Base-by-base conservation (phyloP, 2,888 invertebrate genomes). In the Carpatolechia fugitivella region DNA sequence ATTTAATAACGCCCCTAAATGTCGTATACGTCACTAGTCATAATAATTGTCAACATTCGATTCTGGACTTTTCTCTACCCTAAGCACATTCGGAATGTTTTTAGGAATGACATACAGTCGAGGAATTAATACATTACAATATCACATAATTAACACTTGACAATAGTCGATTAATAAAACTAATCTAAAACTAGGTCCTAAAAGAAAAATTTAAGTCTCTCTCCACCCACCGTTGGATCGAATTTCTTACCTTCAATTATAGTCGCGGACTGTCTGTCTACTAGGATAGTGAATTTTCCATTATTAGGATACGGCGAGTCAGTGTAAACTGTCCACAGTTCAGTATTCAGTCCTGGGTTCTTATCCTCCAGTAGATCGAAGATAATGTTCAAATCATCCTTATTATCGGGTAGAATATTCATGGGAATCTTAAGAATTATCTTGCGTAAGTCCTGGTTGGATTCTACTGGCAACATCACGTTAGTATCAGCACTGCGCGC, bases 281-380 rank as follows among this genome's bases (percentile, higher is more conserved):
- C 68, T 0, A 76, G 60, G 0, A 87, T 44, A 0, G 70, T 71
- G 20, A 86, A 85, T 52, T 73, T 80, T 0, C 85, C 85, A 35
- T 74, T 78, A 7, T 70, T 73, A 0, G 76, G 77, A n/a, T 80
- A 79, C 0, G 65, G 61, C 0, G 72, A 59, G 2, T 79, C 76
- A 0, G 74, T 70, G 4, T 66, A 71, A 0, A 86, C 64, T 48
- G 79, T 72, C 88, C 88, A 88, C 1, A 84, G 33, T 40, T 86
- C 84, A 0, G 86, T 85, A 46, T 86, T 86, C 5, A 89, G 56
- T 0, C 84, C 86, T 0, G 87, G 85, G 35, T 88, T 89, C 46
- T 84, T 83, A 46, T 88, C 84, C 67, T 87, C 84, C 0, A 89
- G 61, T 1, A 88, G 56, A 60, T 86, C 84, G 14, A 89, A 80